Evolutionary conservation across 2,888 invertebrate genomes (phyloP).

Genomic region (Hanleya hanleyi): DNA sequence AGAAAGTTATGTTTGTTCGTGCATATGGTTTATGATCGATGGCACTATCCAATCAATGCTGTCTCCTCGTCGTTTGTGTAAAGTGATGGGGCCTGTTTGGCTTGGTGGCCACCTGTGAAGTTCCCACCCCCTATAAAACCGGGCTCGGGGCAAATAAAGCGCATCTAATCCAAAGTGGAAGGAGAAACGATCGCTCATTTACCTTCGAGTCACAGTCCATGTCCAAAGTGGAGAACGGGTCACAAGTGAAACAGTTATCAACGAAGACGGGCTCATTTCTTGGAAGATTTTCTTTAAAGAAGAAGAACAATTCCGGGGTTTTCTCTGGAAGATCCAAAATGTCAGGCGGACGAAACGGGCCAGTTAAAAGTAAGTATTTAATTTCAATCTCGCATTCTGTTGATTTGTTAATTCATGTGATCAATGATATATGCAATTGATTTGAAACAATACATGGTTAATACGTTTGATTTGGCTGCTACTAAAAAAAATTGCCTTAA

Average conservation of each 20-base stretch:
- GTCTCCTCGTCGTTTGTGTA: neutral
- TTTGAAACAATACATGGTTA: too few species aligned
- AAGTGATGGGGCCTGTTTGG: neutral
- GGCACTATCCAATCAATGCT: neutral
- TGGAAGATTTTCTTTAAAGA: too few species aligned
- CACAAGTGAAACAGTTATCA: too few species aligned
- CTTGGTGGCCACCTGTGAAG: neutral
- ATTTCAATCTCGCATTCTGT: too few species aligned
- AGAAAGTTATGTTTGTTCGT: conserved; percentile 6
- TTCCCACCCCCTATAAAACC: conserved; percentile 5
- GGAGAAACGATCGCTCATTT: neutral
- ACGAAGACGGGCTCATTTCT: too few species aligned
- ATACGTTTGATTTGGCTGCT: too few species aligned
- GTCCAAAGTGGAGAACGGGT: too few species aligned
- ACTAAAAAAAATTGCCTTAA: too few species aligned
- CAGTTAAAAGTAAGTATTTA: conserved; percentile 2
- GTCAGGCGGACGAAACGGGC: neutral
- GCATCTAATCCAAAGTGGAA: conserved; percentile 7
- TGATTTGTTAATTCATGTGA: too few species aligned
- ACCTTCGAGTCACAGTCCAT: neutral
- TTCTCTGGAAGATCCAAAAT: too few species aligned
- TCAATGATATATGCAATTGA: too few species aligned
- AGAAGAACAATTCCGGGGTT: too few species aligned
- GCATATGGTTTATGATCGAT: conserved; percentile 5
- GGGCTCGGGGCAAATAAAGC: conserved; percentile 2